Evolutionary conservation across 1,140 invertebrate species (phyloP), one percentile per base, ranked within the genome.

Genomic region (Spodoptera frugiperda): DNA sequence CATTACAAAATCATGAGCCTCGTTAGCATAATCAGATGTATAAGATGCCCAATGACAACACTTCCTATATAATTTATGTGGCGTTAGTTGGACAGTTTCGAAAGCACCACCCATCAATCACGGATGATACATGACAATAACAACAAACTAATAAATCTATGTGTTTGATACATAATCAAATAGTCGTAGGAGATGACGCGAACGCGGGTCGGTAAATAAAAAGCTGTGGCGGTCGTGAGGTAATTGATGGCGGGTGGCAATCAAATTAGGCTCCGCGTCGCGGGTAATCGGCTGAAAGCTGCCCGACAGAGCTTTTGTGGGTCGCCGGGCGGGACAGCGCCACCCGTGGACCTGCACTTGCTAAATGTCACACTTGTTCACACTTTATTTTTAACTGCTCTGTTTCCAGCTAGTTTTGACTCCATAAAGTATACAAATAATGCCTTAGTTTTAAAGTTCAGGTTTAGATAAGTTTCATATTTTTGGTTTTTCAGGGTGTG

Each of bases 191-290:
- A 87, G 78, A 82, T 82, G 65, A 80, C 80, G 80, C 78, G 82
- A 84, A 85, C 86, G 80, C 78, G 54, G 68, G 70, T 74, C 81
- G 83, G 84, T 91, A 89, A 91, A 91, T 93, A 93, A 91, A 90
- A 92, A 87, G 83, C 86, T 83, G 84, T 82, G 86, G 86, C 83
- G 86, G 82, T 87, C 80, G 83, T 80, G 80, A 84, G 88, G 88
- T 89, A 91, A 91, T 91, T 89, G 89, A 91, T 90, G 87, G 87
- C 84, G 85, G 84, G 84, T 81, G 87, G 88, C 89, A 92, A 93
- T 93, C 91, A 93, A 93, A 93, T 93, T 93, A 93, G 88, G 86
- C 81, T 83, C 81, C 83, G 84, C 87, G 89, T 88, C 90, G 90
- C 84, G 85, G 82, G 86, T 93, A 91, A 93, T 93, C 90, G 87